Percentiles rank a stretch among this genome's conserved stretches.
phyloP scores from a whole-genome alignment of 2,797 vertebrate genomes.

The Myoxocephalus aenaeus region DNA sequence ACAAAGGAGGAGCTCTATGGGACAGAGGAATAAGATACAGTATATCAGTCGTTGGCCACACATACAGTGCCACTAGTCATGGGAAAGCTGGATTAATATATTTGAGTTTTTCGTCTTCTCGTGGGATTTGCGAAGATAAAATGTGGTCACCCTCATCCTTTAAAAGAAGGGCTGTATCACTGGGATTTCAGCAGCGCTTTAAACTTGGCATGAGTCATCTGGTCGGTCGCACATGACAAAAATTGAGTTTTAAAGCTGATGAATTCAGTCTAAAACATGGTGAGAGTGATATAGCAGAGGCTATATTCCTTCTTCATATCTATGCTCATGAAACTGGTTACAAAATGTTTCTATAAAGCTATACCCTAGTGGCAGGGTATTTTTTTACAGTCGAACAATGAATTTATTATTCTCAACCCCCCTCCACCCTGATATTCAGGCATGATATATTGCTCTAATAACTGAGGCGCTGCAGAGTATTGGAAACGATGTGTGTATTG shows the following conservation, averaged over 20 bases:
- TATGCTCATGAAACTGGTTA: neutral
- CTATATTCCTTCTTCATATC: neutral
- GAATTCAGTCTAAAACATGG: neutral
- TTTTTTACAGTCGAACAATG: conserved; percentile 27
- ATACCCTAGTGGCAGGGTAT: neutral
- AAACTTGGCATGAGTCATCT: neutral
- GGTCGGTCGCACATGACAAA: neutral
- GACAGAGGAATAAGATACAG: neutral
- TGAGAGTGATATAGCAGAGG: neutral
- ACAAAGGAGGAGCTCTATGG: neutral
- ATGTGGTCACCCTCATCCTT: neutral
- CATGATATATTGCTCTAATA: conserved; percentile 54
- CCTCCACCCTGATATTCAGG: conserved; percentile 26
- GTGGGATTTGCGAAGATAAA: conserved; percentile 2
- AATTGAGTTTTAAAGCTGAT: neutral
- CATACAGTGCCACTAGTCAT: neutral
- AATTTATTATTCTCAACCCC: conserved; percentile 32
- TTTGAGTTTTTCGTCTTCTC: neutral
- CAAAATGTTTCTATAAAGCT: neutral
- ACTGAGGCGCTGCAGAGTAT: conserved; percentile 35
- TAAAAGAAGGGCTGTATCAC: neutral
- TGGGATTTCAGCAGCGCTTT: neutral
- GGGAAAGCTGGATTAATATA: neutral
- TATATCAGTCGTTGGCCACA: neutral
- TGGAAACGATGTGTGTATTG: conserved; percentile 27